Evolutionary conservation across 2,888 invertebrate species (phyloP), one percentile per base, ranked within the genome.

Genomic region (Dysmachus trigonus): DNA sequence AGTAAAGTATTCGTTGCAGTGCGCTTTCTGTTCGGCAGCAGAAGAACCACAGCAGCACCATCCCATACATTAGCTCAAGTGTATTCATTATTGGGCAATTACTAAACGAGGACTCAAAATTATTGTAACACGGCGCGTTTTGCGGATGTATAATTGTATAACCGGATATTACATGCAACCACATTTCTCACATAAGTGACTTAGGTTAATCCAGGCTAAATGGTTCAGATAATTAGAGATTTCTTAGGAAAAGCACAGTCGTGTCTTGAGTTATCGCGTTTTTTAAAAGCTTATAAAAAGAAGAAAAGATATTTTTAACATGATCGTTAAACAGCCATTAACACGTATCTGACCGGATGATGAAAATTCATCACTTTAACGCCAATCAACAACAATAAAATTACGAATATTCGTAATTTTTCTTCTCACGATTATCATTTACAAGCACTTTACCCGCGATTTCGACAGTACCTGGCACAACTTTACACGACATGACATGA

Each of bases 21-120:
- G 18, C 33, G 31, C 33, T 30, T 81, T 81, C 53, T 81, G 31
- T 81, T 62, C 62, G 62, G 4, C 62, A 31, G 81, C 51, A 30
- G 22, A 2, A 31, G 22, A 22, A 18, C 27, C 18, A 18, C 77
- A 13, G 30, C 27, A 72, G 13, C 18, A 18, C n/a, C 51, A n/a
- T n/a, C n/a, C n/a, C 13, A 53, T 33, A 73, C 27, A 62, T 53
- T 33, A 81, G 81, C 81, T 81, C 81, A 81, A 85, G 85, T 85
- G 79, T 85, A 71, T 62, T 79, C 85, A 85, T 85, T 85, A 85
- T 85, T 79, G 71, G 53, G 71, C 85, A 85, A 85, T 85, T 85
- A 85, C 85, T 76, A 51, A 81, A 81, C 53, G 81, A 81, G 53
- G 81, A 81, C 81, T 81, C 81, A 81, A 62, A 81, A 81, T 81